These are phyloP conservation scores for Lucilia sericata DNA, from an alignment of 1,140 invertebrate genomes.

Conservation along the genomic window DNA sequence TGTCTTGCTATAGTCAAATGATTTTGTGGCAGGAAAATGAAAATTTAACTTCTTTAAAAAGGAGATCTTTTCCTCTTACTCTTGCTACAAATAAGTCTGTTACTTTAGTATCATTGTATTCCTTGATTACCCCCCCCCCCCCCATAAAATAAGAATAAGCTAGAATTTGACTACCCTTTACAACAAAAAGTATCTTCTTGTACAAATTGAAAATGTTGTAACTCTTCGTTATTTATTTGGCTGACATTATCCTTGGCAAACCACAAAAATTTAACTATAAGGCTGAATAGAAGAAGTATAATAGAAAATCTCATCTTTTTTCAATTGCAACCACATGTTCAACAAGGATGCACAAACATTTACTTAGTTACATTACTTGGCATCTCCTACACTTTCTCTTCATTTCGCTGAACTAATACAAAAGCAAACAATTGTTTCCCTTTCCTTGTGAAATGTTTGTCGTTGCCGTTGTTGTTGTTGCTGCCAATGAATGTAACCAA, in stretches of 20 bases:
- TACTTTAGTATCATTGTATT: constrained; percentile 18
- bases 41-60: background rate
- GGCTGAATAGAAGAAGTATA: background rate
- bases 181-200: background rate
- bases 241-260: constrained; percentile 32
- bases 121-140: background rate
- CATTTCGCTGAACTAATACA: background rate
- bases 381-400: background rate
- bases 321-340: constrained; percentile 10
- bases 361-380: background rate
- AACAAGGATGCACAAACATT: background rate
- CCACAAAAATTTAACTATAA: constrained; percentile 7
- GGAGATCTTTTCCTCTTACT: background rate
- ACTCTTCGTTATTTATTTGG: background rate
- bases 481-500: background rate
- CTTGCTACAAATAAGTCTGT: constrained; percentile 13
- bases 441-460: background rate
- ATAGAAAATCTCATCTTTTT: constrained; percentile 18
- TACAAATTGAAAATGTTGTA: constrained; percentile 22
- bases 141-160: no score
- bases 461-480: background rate
- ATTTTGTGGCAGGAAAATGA: background rate
- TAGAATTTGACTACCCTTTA: no score
- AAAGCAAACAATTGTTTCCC: constrained; percentile 31
- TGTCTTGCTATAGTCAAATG: background rate